A percentile compares a stretch with the other conserved stretches of the same genome.
These are phyloP conservation scores for Nematostella vectensis DNA, from an alignment of 92 coral and sea anemone genomes.

Conservation along the genomic window DNA sequence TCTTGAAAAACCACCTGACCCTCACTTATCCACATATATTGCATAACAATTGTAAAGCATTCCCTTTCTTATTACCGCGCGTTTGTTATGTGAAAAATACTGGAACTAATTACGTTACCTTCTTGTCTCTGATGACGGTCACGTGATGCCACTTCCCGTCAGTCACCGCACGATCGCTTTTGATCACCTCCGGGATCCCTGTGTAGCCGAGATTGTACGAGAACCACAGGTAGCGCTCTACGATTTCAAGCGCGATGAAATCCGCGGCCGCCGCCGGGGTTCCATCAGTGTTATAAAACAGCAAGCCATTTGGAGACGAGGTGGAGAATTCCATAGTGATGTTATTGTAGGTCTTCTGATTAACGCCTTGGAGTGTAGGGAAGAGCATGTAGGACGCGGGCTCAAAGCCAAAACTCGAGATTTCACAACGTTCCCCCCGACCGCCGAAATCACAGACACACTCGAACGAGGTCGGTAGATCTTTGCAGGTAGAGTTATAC, in stretches of 20 bases:
- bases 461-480: conserved; percentile 42
- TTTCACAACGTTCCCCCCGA: conserved; percentile 60
- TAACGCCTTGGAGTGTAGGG: conserved; percentile 54
- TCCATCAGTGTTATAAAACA: conserved; percentile 63
- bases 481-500: conserved; percentile 50
- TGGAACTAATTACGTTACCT: too few species aligned
- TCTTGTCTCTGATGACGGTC: conserved; percentile 54
- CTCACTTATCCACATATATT: too few species aligned
- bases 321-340: conserved; percentile 81
- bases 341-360: conserved; percentile 52
- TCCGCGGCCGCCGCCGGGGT: conserved; percentile 41
- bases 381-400: conserved; percentile 65
- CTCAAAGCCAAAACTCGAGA: conserved; percentile 80
- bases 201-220: conserved; percentile 83
- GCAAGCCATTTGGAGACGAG: conserved; percentile 42
- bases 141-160: conserved; percentile 94
- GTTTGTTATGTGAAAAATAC: too few species aligned
- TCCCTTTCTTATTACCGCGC: too few species aligned
- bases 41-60: too few species aligned
- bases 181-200: conserved; percentile 31
- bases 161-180: conserved; percentile 38
- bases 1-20: too few species aligned
- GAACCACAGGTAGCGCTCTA: conserved; percentile 58
- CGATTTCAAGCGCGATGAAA: conserved; percentile 75
- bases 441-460: conserved; percentile 84